Percentiles rank a stretch among this genome's conserved stretches.
These are phyloP conservation scores for Glaucopsyche alexis DNA, from an alignment of 2,888 invertebrate species.

Conservation along the genomic window DNA sequence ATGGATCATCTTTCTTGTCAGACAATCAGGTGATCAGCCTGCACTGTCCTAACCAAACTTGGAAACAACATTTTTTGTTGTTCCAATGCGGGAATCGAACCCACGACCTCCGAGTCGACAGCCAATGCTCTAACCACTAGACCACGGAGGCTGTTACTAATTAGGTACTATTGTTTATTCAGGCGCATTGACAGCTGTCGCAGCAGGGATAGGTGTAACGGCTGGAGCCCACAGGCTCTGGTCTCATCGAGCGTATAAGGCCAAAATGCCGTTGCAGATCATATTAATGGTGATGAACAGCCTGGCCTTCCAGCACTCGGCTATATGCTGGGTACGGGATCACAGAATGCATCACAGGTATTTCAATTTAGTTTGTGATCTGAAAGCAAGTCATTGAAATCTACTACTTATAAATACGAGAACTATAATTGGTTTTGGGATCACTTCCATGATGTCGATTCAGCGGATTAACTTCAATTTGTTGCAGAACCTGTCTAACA, in stretches of 20 bases:
- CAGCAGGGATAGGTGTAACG: conserved; percentile 40
- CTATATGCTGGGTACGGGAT: conserved; percentile 42
- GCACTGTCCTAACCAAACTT: too few relatives aligned
- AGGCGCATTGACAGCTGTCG: conserved; percentile 34
- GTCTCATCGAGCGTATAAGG: conserved; percentile 47
- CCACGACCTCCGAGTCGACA: too few relatives aligned
- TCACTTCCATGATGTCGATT: conserved; percentile 65
- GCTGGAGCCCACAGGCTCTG: conserved; percentile 47
- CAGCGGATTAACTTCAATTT: too few relatives aligned
- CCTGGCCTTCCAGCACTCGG: conserved; percentile 43
- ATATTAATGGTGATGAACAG: conserved; percentile 46
- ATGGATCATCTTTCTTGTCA: too few relatives aligned
- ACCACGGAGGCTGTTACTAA: too few relatives aligned
- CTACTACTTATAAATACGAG: background rate
- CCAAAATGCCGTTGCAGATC: conserved; percentile 43
- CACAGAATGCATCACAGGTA: conserved; percentile 51
- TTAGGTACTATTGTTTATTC: conserved; percentile 14
- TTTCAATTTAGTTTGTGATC: conserved; percentile 5
- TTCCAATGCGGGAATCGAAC: too few relatives aligned
- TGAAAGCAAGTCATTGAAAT: background rate
- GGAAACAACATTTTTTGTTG: too few relatives aligned
- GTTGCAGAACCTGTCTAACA: too few relatives aligned
- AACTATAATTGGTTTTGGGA: conserved; percentile 80
- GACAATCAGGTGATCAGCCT: too few relatives aligned
- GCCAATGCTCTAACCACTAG: too few relatives aligned